These are phyloP conservation scores for Choreutis nemorana DNA, from an alignment of 2,888 invertebrate species.

Conservation along the genomic window DNA sequence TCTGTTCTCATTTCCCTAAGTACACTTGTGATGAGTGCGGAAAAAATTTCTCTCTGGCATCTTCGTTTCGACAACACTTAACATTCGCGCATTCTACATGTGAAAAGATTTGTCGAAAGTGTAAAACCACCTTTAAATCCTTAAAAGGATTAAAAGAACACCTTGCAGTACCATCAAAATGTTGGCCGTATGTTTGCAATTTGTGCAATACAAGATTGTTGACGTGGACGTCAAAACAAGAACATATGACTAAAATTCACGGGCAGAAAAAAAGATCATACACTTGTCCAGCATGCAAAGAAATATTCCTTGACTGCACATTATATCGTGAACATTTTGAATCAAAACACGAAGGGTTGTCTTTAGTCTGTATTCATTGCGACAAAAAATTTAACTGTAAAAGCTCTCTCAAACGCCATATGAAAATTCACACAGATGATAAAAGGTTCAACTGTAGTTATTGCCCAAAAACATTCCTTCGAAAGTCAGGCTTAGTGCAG, in stretches of 20 bases:
- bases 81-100: conserved; percentile 22
- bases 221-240: conserved; percentile 17
- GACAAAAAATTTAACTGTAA: conserved; percentile 44
- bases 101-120: conserved; percentile 21
- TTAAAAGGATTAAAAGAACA: conserved; percentile 41
- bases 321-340: conserved; percentile 30
- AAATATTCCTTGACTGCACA: conserved; percentile 23
- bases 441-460: conserved; percentile 49
- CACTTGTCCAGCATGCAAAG: conserved; percentile 34
- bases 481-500: conserved; percentile 34
- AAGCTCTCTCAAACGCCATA: conserved; percentile 45
- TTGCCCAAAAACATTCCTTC: conserved; percentile 42
- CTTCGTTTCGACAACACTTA: conserved; percentile 36
- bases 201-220: conserved; percentile 26
- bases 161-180: conserved; percentile 39
- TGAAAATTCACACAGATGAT: conserved; percentile 49
- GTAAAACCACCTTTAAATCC: conserved; percentile 26
- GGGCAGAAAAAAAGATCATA: conserved; percentile 29
- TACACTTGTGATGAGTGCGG: conserved; percentile 51
- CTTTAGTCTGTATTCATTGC: conserved; percentile 28
- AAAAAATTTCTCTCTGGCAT: conserved; percentile 40
- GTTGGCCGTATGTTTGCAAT: conserved; percentile 35
- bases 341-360: conserved; percentile 28
- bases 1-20: conserved; percentile 40
- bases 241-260: conserved; percentile 30